These are phyloP conservation scores for Spermophilus dauricus DNA, from an alignment of 2,113 vertebrate genomes.

Conservation along the genomic window DNA sequence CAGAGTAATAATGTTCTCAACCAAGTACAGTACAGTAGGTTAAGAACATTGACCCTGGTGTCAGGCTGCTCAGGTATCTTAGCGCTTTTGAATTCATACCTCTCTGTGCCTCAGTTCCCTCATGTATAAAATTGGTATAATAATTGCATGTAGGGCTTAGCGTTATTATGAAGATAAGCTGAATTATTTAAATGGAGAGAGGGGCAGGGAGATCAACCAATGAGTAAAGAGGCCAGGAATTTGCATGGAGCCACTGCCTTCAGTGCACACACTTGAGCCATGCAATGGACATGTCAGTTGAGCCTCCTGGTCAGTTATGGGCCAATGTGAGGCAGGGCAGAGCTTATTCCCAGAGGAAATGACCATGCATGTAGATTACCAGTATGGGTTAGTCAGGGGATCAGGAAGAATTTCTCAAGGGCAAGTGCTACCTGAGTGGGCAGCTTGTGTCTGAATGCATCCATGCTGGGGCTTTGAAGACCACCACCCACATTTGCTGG, in stretches of 20 bases:
- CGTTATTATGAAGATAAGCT: neutral
- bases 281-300: neutral
- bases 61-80: neutral
- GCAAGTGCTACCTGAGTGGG: neutral
- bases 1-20: neutral
- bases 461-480: no score
- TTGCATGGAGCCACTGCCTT: neutral
- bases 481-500: rapidly evolving
- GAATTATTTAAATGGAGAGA: neutral
- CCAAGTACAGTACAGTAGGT: neutral
- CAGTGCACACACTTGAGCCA: neutral
- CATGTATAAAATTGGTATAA: neutral
- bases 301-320: neutral
- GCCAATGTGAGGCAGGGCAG: neutral
- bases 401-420: neutral
- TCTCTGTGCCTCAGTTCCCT: neutral
- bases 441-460: neutral
- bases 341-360: neutral
- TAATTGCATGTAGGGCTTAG: neutral
- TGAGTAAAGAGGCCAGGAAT: neutral
- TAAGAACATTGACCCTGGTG: neutral
- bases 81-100: neutral
- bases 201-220: neutral
- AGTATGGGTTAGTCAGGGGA: neutral
- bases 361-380: rapidly evolving